These are phyloP conservation scores for Cassiopea xamachana DNA, from an alignment of 30 jellyfish, hydroid and myxozoan species.

Conservation along the genomic window DNA sequence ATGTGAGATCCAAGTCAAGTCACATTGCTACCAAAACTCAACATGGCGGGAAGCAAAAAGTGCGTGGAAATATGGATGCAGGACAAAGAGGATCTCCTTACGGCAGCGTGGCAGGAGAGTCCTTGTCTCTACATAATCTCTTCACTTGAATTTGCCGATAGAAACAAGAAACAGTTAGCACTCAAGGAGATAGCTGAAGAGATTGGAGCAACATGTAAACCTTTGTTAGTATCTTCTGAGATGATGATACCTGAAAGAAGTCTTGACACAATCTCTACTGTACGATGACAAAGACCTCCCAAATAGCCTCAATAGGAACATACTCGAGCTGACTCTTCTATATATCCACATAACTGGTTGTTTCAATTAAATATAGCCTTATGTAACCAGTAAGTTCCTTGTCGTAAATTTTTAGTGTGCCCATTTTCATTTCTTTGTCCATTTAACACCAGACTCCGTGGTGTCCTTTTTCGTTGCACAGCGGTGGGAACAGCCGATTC, in stretches of 20 bases:
- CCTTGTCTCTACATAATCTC: constrained; percentile 20
- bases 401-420: no score
- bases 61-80: constrained; percentile 7
- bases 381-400: no score
- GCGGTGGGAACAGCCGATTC: no score
- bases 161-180: constrained; percentile 4
- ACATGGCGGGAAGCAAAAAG: not conserved
- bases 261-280: no score
- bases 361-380: no score
- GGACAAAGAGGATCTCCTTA: constrained; percentile 13
- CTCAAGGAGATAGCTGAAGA: not conserved
- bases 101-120: constrained; percentile 9
- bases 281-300: no score
- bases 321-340: no score
- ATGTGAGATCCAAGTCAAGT: not conserved
- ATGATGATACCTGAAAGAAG: not conserved
- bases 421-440: no score
- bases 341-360: no score
- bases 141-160: constrained; percentile 12
- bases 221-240: not conserved
- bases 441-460: no score
- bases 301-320: no score
- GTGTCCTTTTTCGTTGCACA: no score
- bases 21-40: not conserved
- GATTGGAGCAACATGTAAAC: not conserved